Conservation (phyloP, 2,888 invertebrate species). For the Paralinhomoeus sp. region DNA sequence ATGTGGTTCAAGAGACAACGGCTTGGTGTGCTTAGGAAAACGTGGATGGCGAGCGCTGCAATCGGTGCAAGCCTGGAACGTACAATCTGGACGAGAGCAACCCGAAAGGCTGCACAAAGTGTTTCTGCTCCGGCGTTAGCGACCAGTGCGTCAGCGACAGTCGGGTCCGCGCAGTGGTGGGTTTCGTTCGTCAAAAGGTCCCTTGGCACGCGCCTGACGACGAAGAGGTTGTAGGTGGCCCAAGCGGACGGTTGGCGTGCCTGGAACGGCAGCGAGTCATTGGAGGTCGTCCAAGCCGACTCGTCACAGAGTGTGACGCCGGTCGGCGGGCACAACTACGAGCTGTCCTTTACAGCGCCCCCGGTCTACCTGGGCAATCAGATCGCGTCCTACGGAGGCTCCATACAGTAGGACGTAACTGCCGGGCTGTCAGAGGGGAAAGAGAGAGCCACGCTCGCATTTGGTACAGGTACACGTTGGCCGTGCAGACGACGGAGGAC, state of each 20-base stretch:
- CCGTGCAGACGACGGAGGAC: conserved; percentile 15
- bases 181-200: conserved; percentile 3
- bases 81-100: conserved; percentile 65
- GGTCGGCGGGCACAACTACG: too few species aligned
- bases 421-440: too few species aligned
- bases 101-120: conserved; percentile 73
- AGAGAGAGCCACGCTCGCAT: too few species aligned
- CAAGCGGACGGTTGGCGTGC: too few species aligned
- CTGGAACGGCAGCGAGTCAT: too few species aligned
- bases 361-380: conserved; percentile 50
- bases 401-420: not conserved
- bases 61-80: conserved; percentile 61
- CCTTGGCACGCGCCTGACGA: too few species aligned
- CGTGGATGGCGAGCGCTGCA: conserved; percentile 53
- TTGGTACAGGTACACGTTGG: conserved; percentile 18
- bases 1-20: too few species aligned
- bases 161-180: not conserved
- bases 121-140: conserved; percentile 88
- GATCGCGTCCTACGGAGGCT: conserved; percentile 29
- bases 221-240: too few species aligned
- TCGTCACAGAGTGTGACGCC: too few species aligned
- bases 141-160: conserved; percentile 40
- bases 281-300: too few species aligned
- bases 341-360: conserved; percentile 59
- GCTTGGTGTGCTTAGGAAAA: conserved; percentile 34